These are phyloP conservation scores for Caenorhabditis japonica DNA, from an alignment of 2,888 invertebrate genomes.

Conservation along the genomic window DNA sequence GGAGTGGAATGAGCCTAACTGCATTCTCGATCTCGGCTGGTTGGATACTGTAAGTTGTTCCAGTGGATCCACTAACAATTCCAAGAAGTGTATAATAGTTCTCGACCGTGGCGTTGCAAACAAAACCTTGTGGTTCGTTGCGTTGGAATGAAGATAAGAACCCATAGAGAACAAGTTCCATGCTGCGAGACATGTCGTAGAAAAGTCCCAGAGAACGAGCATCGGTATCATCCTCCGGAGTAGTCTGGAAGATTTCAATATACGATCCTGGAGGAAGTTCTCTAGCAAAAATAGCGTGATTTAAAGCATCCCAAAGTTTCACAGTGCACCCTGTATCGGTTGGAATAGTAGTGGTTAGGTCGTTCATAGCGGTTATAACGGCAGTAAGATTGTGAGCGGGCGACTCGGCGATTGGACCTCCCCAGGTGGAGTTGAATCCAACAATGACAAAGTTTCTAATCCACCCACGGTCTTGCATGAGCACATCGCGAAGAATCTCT, in stretches of 20 bases:
- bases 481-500: constrained; percentile 60
- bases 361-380: constrained; percentile 41
- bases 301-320: constrained; percentile 61
- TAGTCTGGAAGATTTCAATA: constrained; percentile 62
- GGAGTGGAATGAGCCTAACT: constrained; percentile 56
- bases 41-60: constrained; percentile 49
- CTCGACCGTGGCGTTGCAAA: constrained; percentile 55
- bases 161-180: constrained; percentile 51
- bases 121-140: constrained; percentile 47
- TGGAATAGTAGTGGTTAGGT: constrained; percentile 28
- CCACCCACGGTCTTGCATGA: constrained; percentile 56
- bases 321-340: constrained; percentile 58
- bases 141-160: constrained; percentile 39
- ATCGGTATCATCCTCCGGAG: constrained; percentile 59
- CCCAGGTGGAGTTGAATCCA: constrained; percentile 67
- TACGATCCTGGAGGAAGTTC: constrained; percentile 56
- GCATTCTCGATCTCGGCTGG: constrained; percentile 45
- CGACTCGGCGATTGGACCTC: constrained; percentile 54
- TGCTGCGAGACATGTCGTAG: constrained; percentile 52
- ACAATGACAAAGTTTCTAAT: constrained; percentile 63
- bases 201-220: constrained; percentile 38
- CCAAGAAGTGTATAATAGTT: constrained; percentile 55
- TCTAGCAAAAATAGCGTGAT: constrained; percentile 47
- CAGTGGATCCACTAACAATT: constrained; percentile 54
- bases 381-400: constrained; percentile 39